Conservation (phyloP, 1,140 invertebrate genomes). For the Drosophila elegans region DNA sequence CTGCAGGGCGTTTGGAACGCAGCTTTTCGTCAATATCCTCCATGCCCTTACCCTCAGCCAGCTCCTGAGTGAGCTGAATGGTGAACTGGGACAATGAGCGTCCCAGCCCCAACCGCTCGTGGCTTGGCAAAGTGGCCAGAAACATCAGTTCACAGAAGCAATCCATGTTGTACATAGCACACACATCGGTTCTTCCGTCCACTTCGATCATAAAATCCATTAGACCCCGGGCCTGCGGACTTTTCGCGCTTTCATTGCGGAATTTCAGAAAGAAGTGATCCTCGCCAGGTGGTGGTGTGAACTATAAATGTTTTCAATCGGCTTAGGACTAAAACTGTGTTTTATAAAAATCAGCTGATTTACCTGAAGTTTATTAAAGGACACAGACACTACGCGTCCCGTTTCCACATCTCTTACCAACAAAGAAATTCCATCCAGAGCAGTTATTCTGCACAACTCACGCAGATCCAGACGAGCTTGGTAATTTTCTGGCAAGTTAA, state of each 20-base stretch:
- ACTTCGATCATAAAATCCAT: conserved; percentile 87
- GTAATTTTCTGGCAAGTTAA: conserved; percentile 85
- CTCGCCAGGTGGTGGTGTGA: conserved; percentile 81
- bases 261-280: conserved; percentile 87
- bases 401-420: conserved; percentile 86
- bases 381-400: conserved; percentile 86
- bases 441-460: conserved; percentile 86
- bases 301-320: conserved; percentile 21
- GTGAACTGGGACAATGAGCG: conserved; percentile 85
- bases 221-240: conserved; percentile 86
- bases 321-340: background rate
- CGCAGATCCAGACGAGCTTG: conserved; percentile 87
- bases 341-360: background rate
- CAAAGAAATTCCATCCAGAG: conserved; percentile 88
- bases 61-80: conserved; percentile 85
- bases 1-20: conserved; percentile 85
- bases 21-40: conserved; percentile 84
- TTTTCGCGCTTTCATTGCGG: conserved; percentile 86
- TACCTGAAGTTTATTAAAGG: conserved; percentile 90
- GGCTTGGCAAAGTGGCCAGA: conserved; percentile 86
- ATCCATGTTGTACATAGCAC: conserved; percentile 86
- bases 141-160: conserved; percentile 90
- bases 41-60: conserved; percentile 85
- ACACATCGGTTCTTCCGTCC: conserved; percentile 87
- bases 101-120: conserved; percentile 86